Conservation (phyloP, 2,113 vertebrate genomes). For the Otocyon megalotis region DNA sequence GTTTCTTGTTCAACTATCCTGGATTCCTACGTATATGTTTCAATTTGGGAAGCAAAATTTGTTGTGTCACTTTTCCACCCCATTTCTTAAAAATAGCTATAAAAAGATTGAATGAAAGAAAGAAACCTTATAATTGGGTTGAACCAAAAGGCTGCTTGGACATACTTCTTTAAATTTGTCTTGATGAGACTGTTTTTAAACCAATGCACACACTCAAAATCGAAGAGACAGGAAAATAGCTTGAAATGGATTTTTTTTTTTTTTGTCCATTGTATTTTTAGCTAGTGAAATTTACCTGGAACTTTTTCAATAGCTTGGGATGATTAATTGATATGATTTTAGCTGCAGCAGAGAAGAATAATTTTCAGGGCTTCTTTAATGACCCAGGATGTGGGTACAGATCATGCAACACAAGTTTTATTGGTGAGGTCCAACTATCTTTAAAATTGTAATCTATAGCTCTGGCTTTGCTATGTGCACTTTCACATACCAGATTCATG, state of each 20-base stretch:
- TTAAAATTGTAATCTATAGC: not conserved
- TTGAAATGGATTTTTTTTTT: not conserved
- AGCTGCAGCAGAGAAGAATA: not conserved
- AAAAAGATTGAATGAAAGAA: not conserved
- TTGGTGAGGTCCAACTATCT: not conserved
- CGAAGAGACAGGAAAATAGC: not conserved
- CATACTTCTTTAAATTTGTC: not conserved
- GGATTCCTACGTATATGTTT: not conserved
- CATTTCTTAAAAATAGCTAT: not conserved
- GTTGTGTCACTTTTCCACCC: not conserved
- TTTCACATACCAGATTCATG: not conserved
- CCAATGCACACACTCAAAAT: not conserved
- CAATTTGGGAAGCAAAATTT: not conserved
- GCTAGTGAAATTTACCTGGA: not conserved
- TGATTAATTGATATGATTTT: not conserved
- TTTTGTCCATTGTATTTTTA: not conserved
- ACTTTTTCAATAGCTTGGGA: not conserved
- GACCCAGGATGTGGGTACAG: not conserved
- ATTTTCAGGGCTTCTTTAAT: not conserved
- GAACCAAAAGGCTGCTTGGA: not conserved
- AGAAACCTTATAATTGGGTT: not conserved
- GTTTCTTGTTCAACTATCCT: not conserved
- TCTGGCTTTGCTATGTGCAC: not conserved
- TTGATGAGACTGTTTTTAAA: slow-evolving; percentile 26
- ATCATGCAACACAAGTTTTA: not conserved